Evolutionary conservation across 2,888 invertebrate species (phyloP).

Genomic region (Eupithecia tripunctaria): DNA sequence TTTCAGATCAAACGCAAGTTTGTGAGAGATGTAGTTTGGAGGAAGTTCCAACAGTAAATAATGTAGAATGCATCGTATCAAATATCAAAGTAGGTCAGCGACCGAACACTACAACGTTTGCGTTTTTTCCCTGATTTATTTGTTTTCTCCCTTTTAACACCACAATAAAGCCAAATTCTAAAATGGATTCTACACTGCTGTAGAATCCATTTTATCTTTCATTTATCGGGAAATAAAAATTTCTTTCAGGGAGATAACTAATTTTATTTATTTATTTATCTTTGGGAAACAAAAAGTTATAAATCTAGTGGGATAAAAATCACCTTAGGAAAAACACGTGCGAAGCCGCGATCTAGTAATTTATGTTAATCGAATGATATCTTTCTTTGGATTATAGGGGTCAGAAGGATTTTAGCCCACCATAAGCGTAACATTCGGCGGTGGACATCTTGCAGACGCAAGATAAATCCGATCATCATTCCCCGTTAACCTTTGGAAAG

Average conservation of each 20-base stretch:
- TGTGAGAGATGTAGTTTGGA: not conserved
- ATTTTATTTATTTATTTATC: too few relatives aligned
- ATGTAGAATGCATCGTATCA: not conserved
- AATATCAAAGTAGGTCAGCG: slow-evolving; percentile 6
- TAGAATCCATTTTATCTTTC: not conserved
- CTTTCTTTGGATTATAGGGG: slow-evolving; percentile 59
- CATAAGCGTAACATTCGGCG: slow-evolving; percentile 77
- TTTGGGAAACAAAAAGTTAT: too few relatives aligned
- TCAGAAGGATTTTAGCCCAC: slow-evolving; percentile 77
- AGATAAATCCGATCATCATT: slow-evolving; percentile 76
- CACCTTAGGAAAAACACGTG: too few relatives aligned
- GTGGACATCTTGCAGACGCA: slow-evolving; percentile 77
- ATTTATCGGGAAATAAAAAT: too few relatives aligned
- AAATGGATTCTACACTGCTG: too few relatives aligned
- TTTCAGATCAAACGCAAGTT: not conserved
- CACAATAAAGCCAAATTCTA: too few relatives aligned
- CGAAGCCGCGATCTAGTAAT: too few relatives aligned
- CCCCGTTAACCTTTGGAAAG: slow-evolving; percentile 83
- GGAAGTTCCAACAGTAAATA: not conserved
- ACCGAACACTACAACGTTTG: not conserved
- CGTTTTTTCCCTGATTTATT: not conserved
- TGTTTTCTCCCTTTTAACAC: not conserved
- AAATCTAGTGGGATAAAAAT: too few relatives aligned
- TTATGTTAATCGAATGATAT: slow-evolving; percentile 50
- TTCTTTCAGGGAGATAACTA: too few relatives aligned